Evolutionary conservation across 2,113 vertebrate genomes (phyloP), one percentile per base, ranked within the genome.

Genomic region (Pelmatolapia mariae): DNA sequence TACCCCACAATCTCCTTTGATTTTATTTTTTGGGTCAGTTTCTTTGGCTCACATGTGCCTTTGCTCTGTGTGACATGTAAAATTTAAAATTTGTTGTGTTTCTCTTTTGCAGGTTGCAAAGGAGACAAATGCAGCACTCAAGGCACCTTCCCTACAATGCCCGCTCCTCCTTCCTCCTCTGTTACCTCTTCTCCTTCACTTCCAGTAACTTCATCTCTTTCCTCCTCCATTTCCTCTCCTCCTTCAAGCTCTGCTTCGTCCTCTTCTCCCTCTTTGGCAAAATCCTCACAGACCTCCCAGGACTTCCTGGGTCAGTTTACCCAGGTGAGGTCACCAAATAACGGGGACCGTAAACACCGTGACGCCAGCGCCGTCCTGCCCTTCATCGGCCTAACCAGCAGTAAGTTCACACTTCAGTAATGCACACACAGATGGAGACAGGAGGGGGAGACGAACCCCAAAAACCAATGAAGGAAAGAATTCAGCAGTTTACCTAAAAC

Each of bases 321-420:
- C 53, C 92, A 93, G 82, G 88, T 92, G 86, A 82, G 18, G 61
- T 89, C 87, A 2, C 68, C 91, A 85, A 95, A 93, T 86, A 43
- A 61, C 5, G 91, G 91, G 5, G 95, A 94, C 82, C 94, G 84
- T 71, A 94, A 94, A 92, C 94, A 94, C 91, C 91, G 91, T 0
- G 93, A 94, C 16, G 93, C 92, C 86, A 68, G 89, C 22, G 94
- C 91, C 1, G 89, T 93, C 9, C 84, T 95, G 85, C 95, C 95
- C 57, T 95, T 95, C 93, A 81, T 95, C 54, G 95, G 95, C 68
- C 94, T 95, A 66, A 95, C 95, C 10, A 85, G 84, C 84, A 94
- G 94, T 95, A 90, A 86, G 94, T 93, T 47, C 22, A 47, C 66
- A 52, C 80, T 47, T 9, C 1, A 15, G 6, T 26, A 8, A 50